These are phyloP conservation scores for Drosophila azteca DNA, from an alignment of 1,140 invertebrate species.

Conservation along the genomic window DNA sequence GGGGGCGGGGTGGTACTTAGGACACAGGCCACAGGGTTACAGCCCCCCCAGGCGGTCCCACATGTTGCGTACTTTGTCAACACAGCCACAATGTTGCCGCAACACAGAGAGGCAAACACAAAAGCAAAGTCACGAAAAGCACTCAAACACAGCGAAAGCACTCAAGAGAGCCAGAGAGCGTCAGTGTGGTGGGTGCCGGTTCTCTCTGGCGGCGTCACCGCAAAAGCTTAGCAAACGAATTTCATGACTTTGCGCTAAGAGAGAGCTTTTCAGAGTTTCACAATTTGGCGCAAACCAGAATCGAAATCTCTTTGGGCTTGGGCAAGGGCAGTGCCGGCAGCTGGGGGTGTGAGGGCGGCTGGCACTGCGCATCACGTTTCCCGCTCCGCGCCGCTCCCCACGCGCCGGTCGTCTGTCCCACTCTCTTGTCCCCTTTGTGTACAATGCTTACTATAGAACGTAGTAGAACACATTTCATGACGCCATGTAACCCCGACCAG, in stretches of 20 bases:
- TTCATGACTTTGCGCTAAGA: constrained; percentile 10
- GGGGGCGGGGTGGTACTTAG: too few relatives aligned
- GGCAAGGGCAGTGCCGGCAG: constrained; percentile 14
- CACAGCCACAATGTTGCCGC: constrained; percentile 31
- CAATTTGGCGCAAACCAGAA: constrained; percentile 54
- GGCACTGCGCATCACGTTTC: too few relatives aligned
- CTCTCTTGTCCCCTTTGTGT: background rate
- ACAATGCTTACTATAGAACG: background rate
- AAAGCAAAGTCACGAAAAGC: background rate
- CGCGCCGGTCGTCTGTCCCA: background rate
- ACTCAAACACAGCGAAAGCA: constrained; percentile 21
- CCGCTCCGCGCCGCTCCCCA: too few relatives aligned
- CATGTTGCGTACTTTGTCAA: too few relatives aligned
- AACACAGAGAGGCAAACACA: constrained; percentile 1
- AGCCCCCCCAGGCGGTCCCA: too few relatives aligned
- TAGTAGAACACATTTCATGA: too few relatives aligned
- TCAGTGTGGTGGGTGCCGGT: background rate
- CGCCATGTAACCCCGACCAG: too few relatives aligned
- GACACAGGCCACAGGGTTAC: too few relatives aligned
- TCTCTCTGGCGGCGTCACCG: background rate
- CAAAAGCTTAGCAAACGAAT: constrained; percentile 28
- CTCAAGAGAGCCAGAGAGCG: constrained; percentile 38
- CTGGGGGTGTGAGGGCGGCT: background rate
- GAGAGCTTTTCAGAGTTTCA: constrained; percentile 23
- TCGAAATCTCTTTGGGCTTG: constrained; percentile 14